phyloP scores from a whole-genome alignment of 2,888 invertebrate genomes.

The Parnassius apollo region DNA sequence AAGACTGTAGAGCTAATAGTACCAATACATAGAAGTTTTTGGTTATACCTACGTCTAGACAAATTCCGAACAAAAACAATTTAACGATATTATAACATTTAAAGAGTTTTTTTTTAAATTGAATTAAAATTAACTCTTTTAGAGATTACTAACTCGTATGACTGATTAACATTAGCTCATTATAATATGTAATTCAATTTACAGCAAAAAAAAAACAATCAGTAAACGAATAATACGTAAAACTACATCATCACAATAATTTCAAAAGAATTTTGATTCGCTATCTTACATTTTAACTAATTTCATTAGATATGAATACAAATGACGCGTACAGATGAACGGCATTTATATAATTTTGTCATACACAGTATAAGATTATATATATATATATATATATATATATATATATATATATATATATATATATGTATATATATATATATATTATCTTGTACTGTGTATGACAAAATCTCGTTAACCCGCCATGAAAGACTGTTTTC shows the following conservation, averaged over 20 bases:
- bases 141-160: constrained; percentile 43
- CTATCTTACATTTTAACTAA: constrained; percentile 29
- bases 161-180: constrained; percentile 34
- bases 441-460: too few relatives aligned
- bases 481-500: too few relatives aligned
- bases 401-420: too few relatives aligned
- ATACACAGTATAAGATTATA: too few relatives aligned
- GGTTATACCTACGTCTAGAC: constrained; percentile 4
- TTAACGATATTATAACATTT: constrained; percentile 27
- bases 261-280: constrained; percentile 28
- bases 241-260: constrained; percentile 16
- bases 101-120: constrained; percentile 32
- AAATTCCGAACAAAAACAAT: constrained; percentile 15
- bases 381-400: too few relatives aligned
- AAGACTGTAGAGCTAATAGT: too few relatives aligned
- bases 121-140: constrained; percentile 40
- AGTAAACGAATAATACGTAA: neutral
- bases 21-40: too few relatives aligned
- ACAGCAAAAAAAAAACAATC: constrained; percentile 40
- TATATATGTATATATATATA: too few relatives aligned
- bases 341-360: too few relatives aligned
- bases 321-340: neutral
- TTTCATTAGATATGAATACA: neutral
- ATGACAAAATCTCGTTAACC: too few relatives aligned
- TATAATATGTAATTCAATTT: constrained; percentile 34